Evolutionary conservation across 2,113 vertebrate species (phyloP).

Genomic region (Jacana jacana): DNA sequence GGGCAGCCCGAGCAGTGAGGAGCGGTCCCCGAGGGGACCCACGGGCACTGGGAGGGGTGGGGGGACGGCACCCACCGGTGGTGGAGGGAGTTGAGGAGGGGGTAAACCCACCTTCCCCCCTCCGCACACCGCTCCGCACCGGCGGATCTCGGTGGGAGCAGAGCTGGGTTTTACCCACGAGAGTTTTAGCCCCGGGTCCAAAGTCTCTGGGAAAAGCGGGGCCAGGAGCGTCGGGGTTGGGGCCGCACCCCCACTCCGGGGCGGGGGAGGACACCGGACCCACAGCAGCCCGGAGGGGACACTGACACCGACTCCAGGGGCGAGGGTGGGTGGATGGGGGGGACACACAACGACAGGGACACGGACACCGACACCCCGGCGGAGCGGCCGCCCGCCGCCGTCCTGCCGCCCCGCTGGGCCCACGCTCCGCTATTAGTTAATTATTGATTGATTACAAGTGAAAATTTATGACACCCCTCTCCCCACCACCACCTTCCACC

Average conservation of each 20-base stretch:
- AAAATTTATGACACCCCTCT: constrained; percentile 13
- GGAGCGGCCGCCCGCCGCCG: neutral
- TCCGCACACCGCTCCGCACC: neutral
- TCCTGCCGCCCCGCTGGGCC: neutral
- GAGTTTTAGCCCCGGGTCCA: neutral
- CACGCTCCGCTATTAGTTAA: constrained; percentile 38
- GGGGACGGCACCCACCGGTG: too few relatives aligned
- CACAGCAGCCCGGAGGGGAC: neutral
- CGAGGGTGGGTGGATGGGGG: too few relatives aligned
- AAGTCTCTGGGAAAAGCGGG: neutral
- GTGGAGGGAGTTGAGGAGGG: too few relatives aligned
- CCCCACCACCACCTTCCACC: too few relatives aligned
- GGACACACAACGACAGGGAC: neutral
- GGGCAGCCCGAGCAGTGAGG: constrained; percentile 4
- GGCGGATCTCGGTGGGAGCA: neutral
- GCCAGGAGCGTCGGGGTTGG: neutral
- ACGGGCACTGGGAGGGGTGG: neutral
- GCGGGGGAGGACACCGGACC: neutral
- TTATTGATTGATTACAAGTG: constrained; percentile 49
- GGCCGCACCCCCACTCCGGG: too few relatives aligned
- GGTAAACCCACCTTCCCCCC: neutral
- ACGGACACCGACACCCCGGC: neutral
- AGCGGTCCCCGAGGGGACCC: neutral
- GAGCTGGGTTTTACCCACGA: neutral
- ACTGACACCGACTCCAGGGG: too few relatives aligned